A percentile compares a stretch with the other conserved stretches of the same genome.
Conservation (phyloP, 1,140 invertebrate species). For the Gryllus bimaculatus region DNA sequence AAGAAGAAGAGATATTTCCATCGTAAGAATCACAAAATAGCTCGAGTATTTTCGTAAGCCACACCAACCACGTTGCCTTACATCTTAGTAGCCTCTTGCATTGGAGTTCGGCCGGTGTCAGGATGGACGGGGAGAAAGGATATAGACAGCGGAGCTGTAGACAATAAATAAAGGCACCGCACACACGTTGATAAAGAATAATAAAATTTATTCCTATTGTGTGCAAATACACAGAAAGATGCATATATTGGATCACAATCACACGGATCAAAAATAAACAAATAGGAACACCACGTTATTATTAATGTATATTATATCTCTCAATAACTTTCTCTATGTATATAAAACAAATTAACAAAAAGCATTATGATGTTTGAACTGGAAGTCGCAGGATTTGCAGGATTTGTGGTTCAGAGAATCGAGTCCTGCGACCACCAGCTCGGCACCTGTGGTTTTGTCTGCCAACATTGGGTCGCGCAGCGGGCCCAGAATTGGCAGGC, state of each 20-base stretch:
- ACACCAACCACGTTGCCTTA: background rate
- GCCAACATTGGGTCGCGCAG: too few relatives aligned
- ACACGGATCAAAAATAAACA: background rate
- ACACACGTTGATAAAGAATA: background rate
- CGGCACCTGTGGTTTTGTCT: too few relatives aligned
- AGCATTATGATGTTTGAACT: background rate
- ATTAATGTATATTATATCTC: conserved; percentile 1
- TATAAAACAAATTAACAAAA: conserved; percentile 6
- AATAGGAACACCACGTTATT: conserved; percentile 1
- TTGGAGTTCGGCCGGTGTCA: background rate
- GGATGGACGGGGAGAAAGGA: background rate
- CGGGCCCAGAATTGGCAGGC: background rate
- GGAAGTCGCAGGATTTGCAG: too few relatives aligned
- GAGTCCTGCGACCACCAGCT: too few relatives aligned
- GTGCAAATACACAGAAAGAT: background rate
- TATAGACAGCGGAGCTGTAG: background rate
- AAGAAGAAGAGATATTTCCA: background rate
- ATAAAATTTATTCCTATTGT: conserved; percentile 6
- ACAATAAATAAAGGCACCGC: background rate
- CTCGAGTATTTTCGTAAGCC: background rate
- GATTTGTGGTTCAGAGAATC: too few relatives aligned
- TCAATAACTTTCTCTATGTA: conserved; percentile 5
- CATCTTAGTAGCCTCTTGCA: background rate
- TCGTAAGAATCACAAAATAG: background rate
- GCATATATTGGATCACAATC: conserved; percentile 1